Evolutionary conservation across 2,888 invertebrate genomes (phyloP), one percentile per base, ranked within the genome.

Genomic region (Cylloceria caligata): DNA sequence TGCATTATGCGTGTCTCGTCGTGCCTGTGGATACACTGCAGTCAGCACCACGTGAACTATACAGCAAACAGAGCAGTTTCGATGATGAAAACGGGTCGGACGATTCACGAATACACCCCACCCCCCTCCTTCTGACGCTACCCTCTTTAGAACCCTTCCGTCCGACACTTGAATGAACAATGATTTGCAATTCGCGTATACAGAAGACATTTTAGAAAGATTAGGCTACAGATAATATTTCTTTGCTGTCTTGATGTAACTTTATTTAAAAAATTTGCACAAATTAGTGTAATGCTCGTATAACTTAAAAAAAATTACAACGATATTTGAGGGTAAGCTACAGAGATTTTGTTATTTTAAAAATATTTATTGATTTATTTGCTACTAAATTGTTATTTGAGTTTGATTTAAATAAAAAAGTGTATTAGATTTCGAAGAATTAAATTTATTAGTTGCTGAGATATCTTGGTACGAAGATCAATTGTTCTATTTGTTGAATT

Each of bases 11-110:
- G 42, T 49, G 60, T 60, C 39, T 30, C 47, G 60, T 13, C 21
- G 72, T 42, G 30, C 34, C 52, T 57, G 55, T 45, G 57, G 69
- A 71, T 24, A 71, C 57, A 71, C 39, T 71, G 57, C 55, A 57
- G 69, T 57, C 57, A 19, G 42, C 39, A 11, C 69, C 42, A 39
- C 42, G 69, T 42, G 39, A 57, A 57, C 39, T 42, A 16, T 19
- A 60, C 60, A 47, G 36, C 69, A 69, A 69, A 69, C 68, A 21
- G 52, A 71, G 57, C 42, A 71, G 69, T 71, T 71, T 57, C 57
- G 39, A 57, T 21, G 57, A 55, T 57, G 69, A 42, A 71, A 71
- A 39, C 57, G 27, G 30, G 5, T 11, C 57, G 21, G 16, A 65
- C 65, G 65, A 65, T 27, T 45, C 65, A 65, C 13, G 27, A 0